phyloP scores from a whole-genome alignment of 2,113 vertebrate species.

The Brachypodius melanocephalos region DNA sequence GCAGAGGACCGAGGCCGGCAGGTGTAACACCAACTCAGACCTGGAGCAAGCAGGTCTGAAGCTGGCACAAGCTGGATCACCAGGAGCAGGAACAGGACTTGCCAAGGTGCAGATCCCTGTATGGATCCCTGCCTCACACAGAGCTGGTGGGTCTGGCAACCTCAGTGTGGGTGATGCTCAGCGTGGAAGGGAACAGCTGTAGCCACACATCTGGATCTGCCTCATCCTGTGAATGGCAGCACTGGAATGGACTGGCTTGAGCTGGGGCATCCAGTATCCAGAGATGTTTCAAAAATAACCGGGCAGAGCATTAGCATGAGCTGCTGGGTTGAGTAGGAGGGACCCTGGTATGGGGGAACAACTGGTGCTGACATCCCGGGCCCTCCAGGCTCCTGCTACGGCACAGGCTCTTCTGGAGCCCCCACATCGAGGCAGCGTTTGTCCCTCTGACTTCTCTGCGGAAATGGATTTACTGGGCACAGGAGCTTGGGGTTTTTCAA shows the following conservation, averaged over 20 bases:
- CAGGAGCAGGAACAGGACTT: fast-evolving
- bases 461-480: not conserved
- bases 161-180: not conserved
- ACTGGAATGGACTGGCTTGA: not conserved
- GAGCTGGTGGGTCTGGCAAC: not conserved
- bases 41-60: fast-evolving
- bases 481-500: not conserved
- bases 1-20: fast-evolving
- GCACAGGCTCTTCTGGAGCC: not conserved
- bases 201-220: not conserved
- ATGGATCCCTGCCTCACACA: fast-evolving
- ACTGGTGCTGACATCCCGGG: not conserved
- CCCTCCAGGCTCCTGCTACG: not conserved
- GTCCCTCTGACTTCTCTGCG: not conserved
- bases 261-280: not conserved
- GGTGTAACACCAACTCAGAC: not conserved
- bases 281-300: not conserved
- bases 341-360: fast-evolving
- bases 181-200: not conserved
- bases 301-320: not conserved
- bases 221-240: not conserved
- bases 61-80: not conserved
- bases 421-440: fast-evolving
- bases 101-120: fast-evolving
- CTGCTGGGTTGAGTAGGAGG: too few relatives aligned